These are phyloP conservation scores for Upupa epops DNA, from an alignment of 2,113 vertebrate species.

Conservation along the genomic window DNA sequence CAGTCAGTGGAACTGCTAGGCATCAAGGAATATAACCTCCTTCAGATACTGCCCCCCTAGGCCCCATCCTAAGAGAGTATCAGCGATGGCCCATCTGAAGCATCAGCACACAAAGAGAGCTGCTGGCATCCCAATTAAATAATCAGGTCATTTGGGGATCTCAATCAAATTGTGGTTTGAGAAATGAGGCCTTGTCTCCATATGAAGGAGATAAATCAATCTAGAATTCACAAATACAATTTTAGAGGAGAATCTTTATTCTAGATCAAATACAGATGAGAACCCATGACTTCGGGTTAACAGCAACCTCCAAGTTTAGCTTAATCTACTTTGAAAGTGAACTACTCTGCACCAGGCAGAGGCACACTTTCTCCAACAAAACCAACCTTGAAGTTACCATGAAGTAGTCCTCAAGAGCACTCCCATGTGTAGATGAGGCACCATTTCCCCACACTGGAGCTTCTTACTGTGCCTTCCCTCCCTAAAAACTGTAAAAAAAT, in stretches of 20 bases:
- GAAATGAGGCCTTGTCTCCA: background rate
- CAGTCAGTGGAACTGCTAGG: background rate
- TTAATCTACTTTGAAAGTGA: conserved; percentile 21
- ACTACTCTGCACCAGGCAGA: background rate
- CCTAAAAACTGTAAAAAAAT: background rate
- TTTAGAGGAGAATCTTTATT: conserved; percentile 19
- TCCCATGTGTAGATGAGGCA: accelerated
- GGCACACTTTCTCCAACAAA: background rate
- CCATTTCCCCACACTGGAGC: background rate
- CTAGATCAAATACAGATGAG: conserved; percentile 38
- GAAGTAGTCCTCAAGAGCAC: background rate
- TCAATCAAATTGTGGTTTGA: background rate
- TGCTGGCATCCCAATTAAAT: background rate
- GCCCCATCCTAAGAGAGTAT: background rate
- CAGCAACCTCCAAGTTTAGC: background rate
- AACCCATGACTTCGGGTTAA: conserved; percentile 13
- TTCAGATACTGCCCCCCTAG: background rate
- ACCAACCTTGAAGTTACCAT: background rate
- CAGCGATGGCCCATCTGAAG: background rate
- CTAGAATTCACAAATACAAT: conserved; percentile 1
- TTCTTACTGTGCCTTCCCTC: background rate
- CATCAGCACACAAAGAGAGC: background rate
- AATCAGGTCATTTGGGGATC: background rate
- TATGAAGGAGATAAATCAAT: conserved; percentile 42
- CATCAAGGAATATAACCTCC: background rate